phyloP scores from a whole-genome alignment of 30 jellyfish, hydroid and myxozoan species.

The Hydractinia echinata region DNA sequence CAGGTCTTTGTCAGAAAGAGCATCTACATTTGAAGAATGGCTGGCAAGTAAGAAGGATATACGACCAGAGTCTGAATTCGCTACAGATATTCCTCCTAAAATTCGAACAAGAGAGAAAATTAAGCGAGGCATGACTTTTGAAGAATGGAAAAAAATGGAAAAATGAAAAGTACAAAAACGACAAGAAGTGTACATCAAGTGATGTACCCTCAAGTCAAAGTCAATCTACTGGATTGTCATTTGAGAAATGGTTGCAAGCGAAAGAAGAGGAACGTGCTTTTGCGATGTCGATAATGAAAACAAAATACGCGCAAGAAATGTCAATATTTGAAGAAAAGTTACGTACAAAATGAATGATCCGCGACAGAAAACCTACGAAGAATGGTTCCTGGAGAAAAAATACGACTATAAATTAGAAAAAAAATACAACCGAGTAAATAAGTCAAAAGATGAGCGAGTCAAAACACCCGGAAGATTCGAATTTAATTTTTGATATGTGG shows the following conservation, averaged over 20 bases:
- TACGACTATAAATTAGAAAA: not conserved
- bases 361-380: conserved; percentile 17
- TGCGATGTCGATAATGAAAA: not conserved
- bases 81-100: not conserved
- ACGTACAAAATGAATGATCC: conserved; percentile 3
- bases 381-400: conserved; percentile 20
- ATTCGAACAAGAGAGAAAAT: not conserved
- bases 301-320: not conserved
- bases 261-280: not conserved
- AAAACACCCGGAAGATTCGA: conserved; percentile 16
- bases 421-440: not conserved
- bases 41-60: not conserved
- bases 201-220: not conserved
- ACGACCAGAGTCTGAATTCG: not conserved
- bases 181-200: not conserved
- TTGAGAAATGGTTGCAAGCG: conserved; percentile 18
- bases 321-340: not conserved
- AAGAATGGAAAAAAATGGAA: conserved; percentile 20
- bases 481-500: conserved; percentile 20
- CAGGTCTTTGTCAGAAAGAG: not conserved
- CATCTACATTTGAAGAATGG: conserved; percentile 17
- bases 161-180: not conserved
- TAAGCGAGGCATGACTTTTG: conserved; percentile 16
- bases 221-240: not conserved
- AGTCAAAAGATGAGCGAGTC: not conserved